phyloP scores from a whole-genome alignment of 2,113 vertebrate genomes.

The Oceanites oceanicus region DNA sequence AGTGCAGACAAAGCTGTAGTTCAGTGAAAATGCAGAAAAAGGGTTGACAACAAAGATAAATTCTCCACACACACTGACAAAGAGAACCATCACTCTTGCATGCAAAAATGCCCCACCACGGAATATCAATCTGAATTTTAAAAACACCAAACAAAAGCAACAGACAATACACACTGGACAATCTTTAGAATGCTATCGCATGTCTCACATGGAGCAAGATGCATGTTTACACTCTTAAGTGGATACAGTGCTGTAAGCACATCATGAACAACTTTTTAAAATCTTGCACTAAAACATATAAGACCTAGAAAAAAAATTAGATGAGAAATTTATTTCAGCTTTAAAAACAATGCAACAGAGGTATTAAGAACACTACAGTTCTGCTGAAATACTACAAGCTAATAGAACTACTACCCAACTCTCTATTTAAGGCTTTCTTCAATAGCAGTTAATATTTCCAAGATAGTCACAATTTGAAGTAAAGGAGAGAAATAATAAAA shows the following conservation, averaged over 20 bases:
- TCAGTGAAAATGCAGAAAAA: neutral
- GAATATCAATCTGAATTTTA: neutral
- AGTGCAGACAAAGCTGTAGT: neutral
- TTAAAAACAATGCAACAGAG: neutral
- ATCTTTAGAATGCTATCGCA: neutral
- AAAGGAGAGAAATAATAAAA: neutral
- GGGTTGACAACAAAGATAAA: neutral
- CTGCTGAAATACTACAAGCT: neutral
- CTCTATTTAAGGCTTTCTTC: neutral
- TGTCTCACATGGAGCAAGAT: neutral
- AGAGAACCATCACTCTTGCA: neutral
- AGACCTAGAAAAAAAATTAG: neutral
- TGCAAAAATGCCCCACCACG: neutral
- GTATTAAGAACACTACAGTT: neutral
- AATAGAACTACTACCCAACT: neutral
- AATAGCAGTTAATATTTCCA: neutral
- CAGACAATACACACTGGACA: accelerated
- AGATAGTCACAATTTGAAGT: neutral
- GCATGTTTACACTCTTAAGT: neutral
- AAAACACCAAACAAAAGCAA: neutral
- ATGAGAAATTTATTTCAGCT: neutral
- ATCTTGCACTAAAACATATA: neutral
- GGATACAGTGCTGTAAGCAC: neutral
- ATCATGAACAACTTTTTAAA: neutral
- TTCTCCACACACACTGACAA: neutral